Percentiles rank a stretch among this genome's conserved stretches.
phyloP scores from a whole-genome alignment of 2,888 invertebrate genomes.

The Leucoptera coffeella region DNA sequence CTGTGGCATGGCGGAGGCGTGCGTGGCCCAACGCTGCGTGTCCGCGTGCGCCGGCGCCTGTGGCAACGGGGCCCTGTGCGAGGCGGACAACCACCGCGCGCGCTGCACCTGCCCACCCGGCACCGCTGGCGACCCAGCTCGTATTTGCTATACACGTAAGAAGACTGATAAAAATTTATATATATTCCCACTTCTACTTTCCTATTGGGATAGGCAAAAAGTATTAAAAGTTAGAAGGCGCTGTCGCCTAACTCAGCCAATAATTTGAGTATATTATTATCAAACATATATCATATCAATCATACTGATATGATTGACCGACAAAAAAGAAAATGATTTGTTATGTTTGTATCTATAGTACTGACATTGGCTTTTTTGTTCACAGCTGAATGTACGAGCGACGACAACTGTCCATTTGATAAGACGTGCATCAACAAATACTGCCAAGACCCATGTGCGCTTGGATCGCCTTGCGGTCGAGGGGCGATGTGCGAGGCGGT shows the following conservation, averaged over 20 bases:
- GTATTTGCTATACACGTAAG: conserved; percentile 82
- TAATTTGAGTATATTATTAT: no score
- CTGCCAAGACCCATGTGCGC: conserved; percentile 72
- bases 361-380: no score
- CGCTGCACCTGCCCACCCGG: conserved; percentile 79
- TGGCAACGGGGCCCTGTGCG: conserved; percentile 74
- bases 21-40: conserved; percentile 72
- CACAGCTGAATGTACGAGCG: conserved; percentile 73
- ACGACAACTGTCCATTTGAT: conserved; percentile 79
- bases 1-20: conserved; percentile 72
- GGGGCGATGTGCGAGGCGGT: conserved; percentile 71
- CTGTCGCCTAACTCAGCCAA: no score
- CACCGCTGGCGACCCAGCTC: conserved; percentile 83
- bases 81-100: conserved; percentile 70
- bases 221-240: no score
- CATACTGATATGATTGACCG: no score
- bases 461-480: conserved; percentile 67
- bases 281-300: no score
- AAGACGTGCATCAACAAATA: conserved; percentile 73
- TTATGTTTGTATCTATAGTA: no score
- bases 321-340: no score
- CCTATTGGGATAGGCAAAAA: no score
- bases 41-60: conserved; percentile 82
- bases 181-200: no score
- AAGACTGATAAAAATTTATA: no score